Percentiles rank a stretch among this genome's conserved stretches.
These are phyloP conservation scores for Butastur rufipennis DNA, from an alignment of 2,113 vertebrate genomes.

Conservation along the genomic window DNA sequence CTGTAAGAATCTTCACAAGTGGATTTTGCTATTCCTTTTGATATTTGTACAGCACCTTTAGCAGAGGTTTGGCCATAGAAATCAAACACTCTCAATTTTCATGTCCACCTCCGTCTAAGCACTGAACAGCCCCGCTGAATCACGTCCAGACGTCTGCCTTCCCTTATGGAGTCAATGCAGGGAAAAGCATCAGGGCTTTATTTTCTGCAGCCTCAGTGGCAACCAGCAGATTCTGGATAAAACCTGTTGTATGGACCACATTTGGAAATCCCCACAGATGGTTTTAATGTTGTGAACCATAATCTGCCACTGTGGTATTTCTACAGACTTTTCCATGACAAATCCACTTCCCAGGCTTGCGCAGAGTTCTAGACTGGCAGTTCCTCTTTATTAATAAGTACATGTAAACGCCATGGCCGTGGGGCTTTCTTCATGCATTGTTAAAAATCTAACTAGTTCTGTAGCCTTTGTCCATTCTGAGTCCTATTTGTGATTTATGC, in stretches of 20 bases:
- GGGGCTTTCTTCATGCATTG: background rate
- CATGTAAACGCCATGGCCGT: background rate
- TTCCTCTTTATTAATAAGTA: background rate
- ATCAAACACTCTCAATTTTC: background rate
- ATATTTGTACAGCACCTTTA: background rate
- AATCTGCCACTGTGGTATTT: background rate
- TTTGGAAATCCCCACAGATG: background rate
- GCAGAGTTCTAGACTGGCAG: background rate
- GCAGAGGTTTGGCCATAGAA: background rate
- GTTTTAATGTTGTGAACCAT: background rate
- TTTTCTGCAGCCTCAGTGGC: background rate
- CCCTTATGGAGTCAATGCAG: background rate
- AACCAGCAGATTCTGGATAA: background rate
- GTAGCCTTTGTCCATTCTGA: background rate
- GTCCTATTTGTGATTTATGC: background rate
- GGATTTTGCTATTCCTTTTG: background rate
- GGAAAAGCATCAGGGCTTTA: background rate
- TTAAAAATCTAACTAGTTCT: background rate
- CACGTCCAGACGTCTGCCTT: background rate
- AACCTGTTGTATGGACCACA: background rate
- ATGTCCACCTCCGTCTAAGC: background rate
- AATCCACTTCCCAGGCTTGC: background rate
- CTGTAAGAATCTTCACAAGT: background rate
- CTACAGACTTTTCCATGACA: background rate
- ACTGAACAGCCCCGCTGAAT: background rate